Evolutionary conservation across 2,113 vertebrate genomes (phyloP).

Genomic region (Hiodon tergisus): DNA sequence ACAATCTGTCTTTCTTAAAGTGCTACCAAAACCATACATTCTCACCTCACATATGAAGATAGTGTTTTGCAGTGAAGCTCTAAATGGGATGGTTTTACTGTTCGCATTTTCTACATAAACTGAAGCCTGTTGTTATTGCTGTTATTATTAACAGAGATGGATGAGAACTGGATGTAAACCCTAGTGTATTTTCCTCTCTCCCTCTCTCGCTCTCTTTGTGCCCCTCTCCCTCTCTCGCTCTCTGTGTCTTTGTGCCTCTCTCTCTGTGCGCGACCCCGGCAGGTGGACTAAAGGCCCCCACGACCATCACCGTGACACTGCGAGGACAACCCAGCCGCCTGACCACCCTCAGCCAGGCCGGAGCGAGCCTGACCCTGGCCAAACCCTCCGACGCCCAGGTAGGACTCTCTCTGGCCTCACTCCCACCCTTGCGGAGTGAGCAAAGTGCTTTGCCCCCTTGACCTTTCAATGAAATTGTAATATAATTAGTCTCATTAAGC

Average conservation of each 20-base stretch:
- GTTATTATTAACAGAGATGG: background rate
- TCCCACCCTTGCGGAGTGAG: too few species aligned
- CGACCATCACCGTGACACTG: slow-evolving; percentile 86
- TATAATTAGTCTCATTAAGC: too few species aligned
- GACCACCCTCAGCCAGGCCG: slow-evolving; percentile 65
- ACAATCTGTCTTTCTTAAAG: too few species aligned
- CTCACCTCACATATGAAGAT: background rate
- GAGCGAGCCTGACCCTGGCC: slow-evolving; percentile 38
- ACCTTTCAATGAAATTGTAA: too few species aligned
- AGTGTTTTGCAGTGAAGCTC: background rate
- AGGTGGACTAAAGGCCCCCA: slow-evolving; percentile 82
- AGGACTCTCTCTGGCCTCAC: slow-evolving; percentile 26
- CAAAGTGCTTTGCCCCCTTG: too few species aligned
- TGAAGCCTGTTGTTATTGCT: background rate
- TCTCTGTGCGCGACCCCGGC: slow-evolving; percentile 19
- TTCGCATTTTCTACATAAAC: too few species aligned
- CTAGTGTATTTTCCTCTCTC: background rate
- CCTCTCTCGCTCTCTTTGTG: background rate
- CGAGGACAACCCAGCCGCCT: slow-evolving; percentile 73
- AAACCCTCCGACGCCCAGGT: slow-evolving; percentile 56
- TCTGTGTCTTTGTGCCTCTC: background rate
- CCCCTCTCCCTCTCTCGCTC: background rate
- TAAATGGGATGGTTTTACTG: too few species aligned
- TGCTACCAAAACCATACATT: background rate
- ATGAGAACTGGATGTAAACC: background rate